Evolutionary conservation across 2,888 invertebrate genomes (phyloP).

Genomic region (Electrophaes corylata): DNA sequence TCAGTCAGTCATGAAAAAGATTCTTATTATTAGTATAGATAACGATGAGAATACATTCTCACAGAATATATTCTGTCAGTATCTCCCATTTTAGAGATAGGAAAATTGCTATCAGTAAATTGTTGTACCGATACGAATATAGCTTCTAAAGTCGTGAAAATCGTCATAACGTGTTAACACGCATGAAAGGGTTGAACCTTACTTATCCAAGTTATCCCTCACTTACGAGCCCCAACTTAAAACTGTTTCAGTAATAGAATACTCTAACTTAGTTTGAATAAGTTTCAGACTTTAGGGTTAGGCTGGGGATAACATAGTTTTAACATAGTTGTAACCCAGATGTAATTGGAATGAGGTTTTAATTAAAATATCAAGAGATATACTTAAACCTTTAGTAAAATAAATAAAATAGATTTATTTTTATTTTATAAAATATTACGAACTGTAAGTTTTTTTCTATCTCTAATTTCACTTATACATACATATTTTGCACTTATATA

Average conservation of each 20-base stretch:
- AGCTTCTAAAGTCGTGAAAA: conserved; percentile 17
- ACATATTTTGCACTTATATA: too few species aligned
- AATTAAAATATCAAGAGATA: background rate
- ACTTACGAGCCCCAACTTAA: conserved; percentile 16
- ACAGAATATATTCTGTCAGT: too few species aligned
- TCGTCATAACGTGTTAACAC: conserved; percentile 27
- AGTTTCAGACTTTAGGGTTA: conserved; percentile 1
- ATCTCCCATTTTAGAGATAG: too few species aligned
- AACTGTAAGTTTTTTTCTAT: too few species aligned
- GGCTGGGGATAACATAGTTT: conserved; percentile 4
- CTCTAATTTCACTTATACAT: too few species aligned
- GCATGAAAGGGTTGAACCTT: conserved; percentile 24
- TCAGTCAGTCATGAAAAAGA: too few species aligned
- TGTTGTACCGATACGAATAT: conserved; percentile 2
- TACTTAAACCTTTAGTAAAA: background rate
- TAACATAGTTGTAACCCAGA: background rate
- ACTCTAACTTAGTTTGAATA: conserved; percentile 18
- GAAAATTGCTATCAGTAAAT: background rate
- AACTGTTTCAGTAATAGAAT: conserved; percentile 32
- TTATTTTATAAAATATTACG: too few species aligned
- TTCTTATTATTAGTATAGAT: too few species aligned
- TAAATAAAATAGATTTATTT: background rate
- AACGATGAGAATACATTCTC: too few species aligned
- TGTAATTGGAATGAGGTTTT: background rate
- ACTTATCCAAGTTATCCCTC: conserved; percentile 25